phyloP scores from a whole-genome alignment of 1,140 invertebrate species.

The Lutraria rhynchaena region DNA sequence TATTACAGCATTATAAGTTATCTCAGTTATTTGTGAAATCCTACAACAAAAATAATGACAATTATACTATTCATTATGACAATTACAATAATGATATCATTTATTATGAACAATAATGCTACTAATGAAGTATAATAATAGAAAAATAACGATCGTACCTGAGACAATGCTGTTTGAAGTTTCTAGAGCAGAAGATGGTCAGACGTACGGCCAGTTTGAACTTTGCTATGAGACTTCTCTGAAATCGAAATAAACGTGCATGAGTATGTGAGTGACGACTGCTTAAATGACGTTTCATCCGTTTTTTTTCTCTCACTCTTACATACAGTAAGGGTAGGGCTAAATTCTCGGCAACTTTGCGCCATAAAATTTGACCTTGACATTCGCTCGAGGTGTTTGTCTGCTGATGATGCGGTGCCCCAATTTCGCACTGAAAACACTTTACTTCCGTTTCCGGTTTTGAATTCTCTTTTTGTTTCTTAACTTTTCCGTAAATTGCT shows the following conservation, averaged over 20 bases:
- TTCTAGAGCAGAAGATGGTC: conserved; percentile 53
- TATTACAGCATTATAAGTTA: no score
- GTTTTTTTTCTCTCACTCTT: background rate
- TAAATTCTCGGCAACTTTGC: background rate
- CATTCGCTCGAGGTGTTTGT: no score
- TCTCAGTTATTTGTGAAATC: background rate
- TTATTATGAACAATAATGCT: background rate
- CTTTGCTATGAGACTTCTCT: conserved; percentile 54
- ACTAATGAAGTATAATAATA: background rate
- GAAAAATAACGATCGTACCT: conserved; percentile 54
- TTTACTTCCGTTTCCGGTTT: no score
- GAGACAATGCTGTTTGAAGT: conserved; percentile 56
- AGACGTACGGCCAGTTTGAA: conserved; percentile 56
- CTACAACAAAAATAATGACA: background rate
- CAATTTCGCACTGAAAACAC: no score
- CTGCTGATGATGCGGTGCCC: no score
- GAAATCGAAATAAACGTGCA: conserved; percentile 20
- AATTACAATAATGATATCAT: background rate
- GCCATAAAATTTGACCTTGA: conserved; percentile 10
- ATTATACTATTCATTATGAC: background rate
- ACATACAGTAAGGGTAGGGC: conserved; percentile 1
- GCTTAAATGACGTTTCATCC: no score
- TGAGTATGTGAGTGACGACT: background rate
- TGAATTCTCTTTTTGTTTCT: background rate
- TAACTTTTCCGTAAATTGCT: conserved; percentile 3